Percentiles rank a stretch among this genome's conserved stretches.
Evolutionary conservation across 2,113 vertebrate genomes (phyloP).

Genomic region (Thomomys bottae): DNA sequence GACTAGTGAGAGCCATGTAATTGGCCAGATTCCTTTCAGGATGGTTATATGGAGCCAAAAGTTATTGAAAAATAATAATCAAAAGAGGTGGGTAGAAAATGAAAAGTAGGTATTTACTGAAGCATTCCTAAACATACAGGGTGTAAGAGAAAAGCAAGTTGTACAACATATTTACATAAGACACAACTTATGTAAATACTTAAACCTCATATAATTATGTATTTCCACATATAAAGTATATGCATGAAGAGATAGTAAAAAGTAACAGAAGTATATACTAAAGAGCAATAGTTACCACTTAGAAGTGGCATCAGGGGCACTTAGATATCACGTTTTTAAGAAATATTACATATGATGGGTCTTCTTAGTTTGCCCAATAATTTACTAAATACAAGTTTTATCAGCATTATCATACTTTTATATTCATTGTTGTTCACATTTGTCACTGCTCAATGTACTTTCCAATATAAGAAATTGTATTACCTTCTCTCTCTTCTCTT

Average conservation of each 20-base stretch:
- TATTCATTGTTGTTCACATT: not conserved
- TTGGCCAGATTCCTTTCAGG: not conserved
- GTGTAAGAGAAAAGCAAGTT: constrained; percentile 18
- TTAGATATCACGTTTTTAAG: constrained; percentile 1
- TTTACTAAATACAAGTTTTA: not conserved
- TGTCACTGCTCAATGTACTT: not conserved
- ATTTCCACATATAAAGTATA: constrained; percentile 14
- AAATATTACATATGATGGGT: not conserved
- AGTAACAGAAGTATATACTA: not conserved
- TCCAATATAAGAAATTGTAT: constrained; percentile 14
- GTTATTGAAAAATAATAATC: not conserved
- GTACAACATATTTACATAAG: constrained; percentile 10
- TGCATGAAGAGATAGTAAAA: not conserved
- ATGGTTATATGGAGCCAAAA: not conserved
- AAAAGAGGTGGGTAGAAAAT: not conserved
- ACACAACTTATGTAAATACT: constrained; percentile 41
- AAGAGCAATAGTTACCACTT: not conserved
- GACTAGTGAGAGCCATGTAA: constrained; percentile 10
- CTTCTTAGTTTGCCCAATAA: constrained; percentile 23
- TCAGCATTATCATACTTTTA: not conserved
- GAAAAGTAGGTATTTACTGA: constrained; percentile 18
- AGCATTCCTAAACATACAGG: not conserved
- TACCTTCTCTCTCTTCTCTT: too few species aligned
- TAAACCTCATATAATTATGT: not conserved
- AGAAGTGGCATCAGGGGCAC: not conserved